These are phyloP conservation scores for Dendrocincla fuliginosa DNA, from an alignment of 2,797 vertebrate species.

Conservation along the genomic window DNA sequence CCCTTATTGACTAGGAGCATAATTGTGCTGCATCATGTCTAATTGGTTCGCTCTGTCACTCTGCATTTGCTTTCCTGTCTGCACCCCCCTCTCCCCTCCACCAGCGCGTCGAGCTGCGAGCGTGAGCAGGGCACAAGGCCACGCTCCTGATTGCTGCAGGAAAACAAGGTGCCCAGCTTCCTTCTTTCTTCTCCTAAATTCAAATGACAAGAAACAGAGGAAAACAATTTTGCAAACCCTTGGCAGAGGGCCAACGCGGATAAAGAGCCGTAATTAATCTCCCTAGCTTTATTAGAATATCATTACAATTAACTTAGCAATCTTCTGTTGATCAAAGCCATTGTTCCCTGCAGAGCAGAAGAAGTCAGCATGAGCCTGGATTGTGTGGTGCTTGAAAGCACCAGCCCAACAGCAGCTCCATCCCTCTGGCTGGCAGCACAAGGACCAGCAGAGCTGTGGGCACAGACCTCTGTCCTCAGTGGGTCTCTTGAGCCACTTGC, in stretches of 20 bases:
- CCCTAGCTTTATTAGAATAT: conserved; percentile 73
- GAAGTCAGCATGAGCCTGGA: background rate
- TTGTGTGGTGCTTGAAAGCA: background rate
- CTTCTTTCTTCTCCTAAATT: conserved; percentile 66
- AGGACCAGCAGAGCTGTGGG: background rate
- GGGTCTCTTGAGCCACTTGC: background rate
- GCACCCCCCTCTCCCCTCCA: background rate
- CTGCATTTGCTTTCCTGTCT: background rate
- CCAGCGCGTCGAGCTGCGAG: background rate
- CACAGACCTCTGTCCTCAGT: background rate
- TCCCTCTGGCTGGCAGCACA: background rate
- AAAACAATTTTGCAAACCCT: conserved; percentile 65
- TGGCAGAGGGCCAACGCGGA: conserved; percentile 63
- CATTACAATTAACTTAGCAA: conserved; percentile 71
- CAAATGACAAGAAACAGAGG: conserved; percentile 70
- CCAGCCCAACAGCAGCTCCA: background rate
- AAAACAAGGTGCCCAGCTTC: conserved; percentile 40
- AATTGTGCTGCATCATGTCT: conserved; percentile 37
- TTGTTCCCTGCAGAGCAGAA: conserved; percentile 58
- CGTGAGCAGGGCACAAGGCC: background rate
- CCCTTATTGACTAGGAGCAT: background rate
- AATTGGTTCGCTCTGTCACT: conserved; percentile 38
- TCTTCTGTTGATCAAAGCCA: conserved; percentile 70
- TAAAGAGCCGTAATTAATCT: conserved; percentile 72
- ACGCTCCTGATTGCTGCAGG: background rate